These are phyloP conservation scores for Euwallacea fornicatus DNA, from an alignment of 1,140 invertebrate genomes.

Conservation along the genomic window DNA sequence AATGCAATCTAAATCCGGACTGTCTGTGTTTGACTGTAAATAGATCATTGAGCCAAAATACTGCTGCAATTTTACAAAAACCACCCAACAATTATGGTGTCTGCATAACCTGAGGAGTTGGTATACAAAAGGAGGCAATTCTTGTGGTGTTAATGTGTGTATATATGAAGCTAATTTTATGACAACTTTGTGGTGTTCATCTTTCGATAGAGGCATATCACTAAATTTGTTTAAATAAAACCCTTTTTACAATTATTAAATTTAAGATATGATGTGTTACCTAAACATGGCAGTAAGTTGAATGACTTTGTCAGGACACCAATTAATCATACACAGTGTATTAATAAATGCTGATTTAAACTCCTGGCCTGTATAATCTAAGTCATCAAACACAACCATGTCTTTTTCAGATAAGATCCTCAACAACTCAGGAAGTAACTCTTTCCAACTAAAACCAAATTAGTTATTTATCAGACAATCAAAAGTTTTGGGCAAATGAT, in stretches of 20 bases:
- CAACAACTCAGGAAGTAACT: slow-evolving; percentile 54
- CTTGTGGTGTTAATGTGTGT: slow-evolving; percentile 54
- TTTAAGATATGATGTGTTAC: slow-evolving; percentile 40
- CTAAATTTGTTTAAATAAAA: slow-evolving; percentile 31
- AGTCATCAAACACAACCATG: slow-evolving; percentile 49
- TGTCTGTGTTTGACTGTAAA: too few relatives aligned
- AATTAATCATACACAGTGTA: slow-evolving; percentile 51
- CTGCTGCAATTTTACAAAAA: slow-evolving; percentile 54
- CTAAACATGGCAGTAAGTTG: slow-evolving; percentile 55
- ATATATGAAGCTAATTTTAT: slow-evolving; percentile 55
- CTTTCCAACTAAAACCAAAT: slow-evolving; percentile 54
- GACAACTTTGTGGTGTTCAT: slow-evolving; percentile 52
- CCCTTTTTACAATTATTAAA: neutral
- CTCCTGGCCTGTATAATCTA: slow-evolving; percentile 52
- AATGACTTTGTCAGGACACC: slow-evolving; percentile 52
- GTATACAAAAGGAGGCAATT: slow-evolving; percentile 54
- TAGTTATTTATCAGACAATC: neutral
- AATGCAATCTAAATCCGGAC: slow-evolving; percentile 52
- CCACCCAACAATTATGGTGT: slow-evolving; percentile 47
- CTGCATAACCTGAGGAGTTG: slow-evolving; percentile 55
- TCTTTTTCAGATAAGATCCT: slow-evolving; percentile 48
- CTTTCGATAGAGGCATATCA: slow-evolving; percentile 49
- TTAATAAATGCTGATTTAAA: slow-evolving; percentile 51
- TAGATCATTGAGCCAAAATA: slow-evolving; percentile 56
- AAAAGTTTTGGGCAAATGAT: neutral